These are phyloP conservation scores for Plagodis dolabraria DNA, from an alignment of 2,888 invertebrate species.

Conservation along the genomic window DNA sequence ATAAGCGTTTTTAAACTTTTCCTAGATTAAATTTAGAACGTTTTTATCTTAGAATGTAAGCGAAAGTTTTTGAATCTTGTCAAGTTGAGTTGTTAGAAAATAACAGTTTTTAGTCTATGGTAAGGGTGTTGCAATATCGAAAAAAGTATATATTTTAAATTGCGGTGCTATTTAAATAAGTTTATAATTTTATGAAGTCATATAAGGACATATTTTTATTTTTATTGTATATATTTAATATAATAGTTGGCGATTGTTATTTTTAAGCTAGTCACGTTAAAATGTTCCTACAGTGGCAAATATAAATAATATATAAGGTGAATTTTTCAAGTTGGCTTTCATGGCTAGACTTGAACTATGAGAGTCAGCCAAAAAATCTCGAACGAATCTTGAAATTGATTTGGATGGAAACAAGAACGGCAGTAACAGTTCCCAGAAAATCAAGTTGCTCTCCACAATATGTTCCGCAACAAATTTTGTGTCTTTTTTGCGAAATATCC, in stretches of 20 bases:
- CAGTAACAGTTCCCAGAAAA: no score
- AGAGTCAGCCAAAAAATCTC: no score
- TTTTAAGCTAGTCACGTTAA: conserved; percentile 37
- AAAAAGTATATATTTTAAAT: conserved; percentile 41
- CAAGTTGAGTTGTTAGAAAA: conserved; percentile 18
- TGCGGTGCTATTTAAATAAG: conserved; percentile 43
- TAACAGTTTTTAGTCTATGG: conserved; percentile 24
- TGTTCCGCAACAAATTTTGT: no score
- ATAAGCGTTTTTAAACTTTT: conserved; percentile 39
- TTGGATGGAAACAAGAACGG: no score
- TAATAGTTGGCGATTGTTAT: conserved; percentile 33
- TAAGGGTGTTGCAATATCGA: conserved; percentile 57
- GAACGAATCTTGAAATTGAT: no score
- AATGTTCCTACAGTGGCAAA: conserved; percentile 39
- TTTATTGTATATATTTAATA: conserved; percentile 27
- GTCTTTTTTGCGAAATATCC: no score
- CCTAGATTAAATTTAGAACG: conserved; percentile 47
- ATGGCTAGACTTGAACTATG: no score
- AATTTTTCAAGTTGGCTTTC: no score
- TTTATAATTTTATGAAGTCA: conserved; percentile 32
- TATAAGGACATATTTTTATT: conserved; percentile 28
- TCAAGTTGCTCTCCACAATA: no score
- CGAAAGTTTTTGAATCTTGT: conserved; percentile 41
- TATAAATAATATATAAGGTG: conserved; percentile 8
- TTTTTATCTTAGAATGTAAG: conserved; percentile 39